phyloP scores from a whole-genome alignment of 1,140 invertebrate species.

The Calliopsis andreniformis region DNA sequence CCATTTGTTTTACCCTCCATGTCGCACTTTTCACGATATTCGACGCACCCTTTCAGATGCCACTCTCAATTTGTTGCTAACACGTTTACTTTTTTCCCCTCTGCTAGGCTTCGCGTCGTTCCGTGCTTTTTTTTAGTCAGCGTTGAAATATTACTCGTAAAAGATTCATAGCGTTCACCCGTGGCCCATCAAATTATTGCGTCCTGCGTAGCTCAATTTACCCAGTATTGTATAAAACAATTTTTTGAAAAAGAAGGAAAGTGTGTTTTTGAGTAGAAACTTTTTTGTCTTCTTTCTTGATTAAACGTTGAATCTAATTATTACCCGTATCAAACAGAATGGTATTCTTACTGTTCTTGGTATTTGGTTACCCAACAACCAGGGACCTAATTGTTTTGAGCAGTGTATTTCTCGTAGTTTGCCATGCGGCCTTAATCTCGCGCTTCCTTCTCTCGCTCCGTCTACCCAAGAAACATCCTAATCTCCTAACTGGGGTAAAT shows the following conservation, averaged over 20 bases:
- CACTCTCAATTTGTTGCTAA: slow-evolving; percentile 22
- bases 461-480: slow-evolving; percentile 19
- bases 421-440: neutral
- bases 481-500: slow-evolving; percentile 26
- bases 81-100: slow-evolving; percentile 47
- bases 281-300: no score
- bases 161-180: neutral
- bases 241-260: no score
- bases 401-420: slow-evolving; percentile 1
- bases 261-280: no score
- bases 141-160: neutral
- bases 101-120: slow-evolving; percentile 31
- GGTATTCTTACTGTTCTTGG: no score
- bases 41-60: slow-evolving; percentile 22
- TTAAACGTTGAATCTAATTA: no score
- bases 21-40: slow-evolving; percentile 30
- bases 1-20: neutral
- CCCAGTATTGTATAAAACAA: no score
- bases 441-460: neutral
- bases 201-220: neutral
- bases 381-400: slow-evolving; percentile 5
- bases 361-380: neutral
- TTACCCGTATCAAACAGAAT: no score
- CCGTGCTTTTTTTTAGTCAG: no score
- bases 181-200: neutral